A percentile compares a stretch with the other conserved stretches of the same genome.
These are phyloP conservation scores for Oreortyx pictus DNA, from an alignment of 2,797 vertebrate genomes.

Conservation along the genomic window DNA sequence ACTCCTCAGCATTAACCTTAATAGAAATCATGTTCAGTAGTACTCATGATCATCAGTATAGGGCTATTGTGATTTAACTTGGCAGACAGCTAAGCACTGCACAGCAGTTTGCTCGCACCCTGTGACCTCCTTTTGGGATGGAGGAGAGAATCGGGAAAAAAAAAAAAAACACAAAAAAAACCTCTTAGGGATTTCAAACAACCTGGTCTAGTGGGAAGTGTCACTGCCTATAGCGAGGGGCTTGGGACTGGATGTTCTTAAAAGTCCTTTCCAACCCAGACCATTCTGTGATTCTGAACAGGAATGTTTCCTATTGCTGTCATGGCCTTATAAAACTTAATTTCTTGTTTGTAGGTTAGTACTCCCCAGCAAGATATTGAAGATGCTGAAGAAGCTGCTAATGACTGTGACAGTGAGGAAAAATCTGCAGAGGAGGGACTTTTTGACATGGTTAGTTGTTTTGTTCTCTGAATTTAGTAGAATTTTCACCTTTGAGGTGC, in stretches of 20 bases:
- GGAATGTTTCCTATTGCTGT: neutral
- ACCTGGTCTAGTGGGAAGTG: too few species aligned
- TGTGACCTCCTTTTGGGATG: too few species aligned
- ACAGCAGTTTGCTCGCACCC: neutral
- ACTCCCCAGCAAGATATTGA: constrained; percentile 89
- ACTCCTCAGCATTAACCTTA: neutral
- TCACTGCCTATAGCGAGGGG: too few species aligned
- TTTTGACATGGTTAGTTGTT: constrained; percentile 90
- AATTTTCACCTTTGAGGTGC: neutral
- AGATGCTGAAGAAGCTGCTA: constrained; percentile 85
- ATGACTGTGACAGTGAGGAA: constrained; percentile 28
- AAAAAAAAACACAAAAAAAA: too few species aligned
- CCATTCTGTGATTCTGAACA: neutral
- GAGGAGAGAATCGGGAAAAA: too few species aligned
- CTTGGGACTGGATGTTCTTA: too few species aligned
- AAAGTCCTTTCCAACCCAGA: too few species aligned
- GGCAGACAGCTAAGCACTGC: neutral
- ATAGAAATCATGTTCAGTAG: neutral
- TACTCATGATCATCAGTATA: neutral
- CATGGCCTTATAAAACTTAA: neutral
- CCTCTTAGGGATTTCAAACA: too few species aligned
- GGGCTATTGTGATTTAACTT: neutral
- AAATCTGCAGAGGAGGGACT: constrained; percentile 84
- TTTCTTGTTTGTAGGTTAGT: constrained; percentile 82
- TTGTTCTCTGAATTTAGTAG: neutral